Base-by-base conservation (phyloP, 2,888 invertebrate species). In the Griposia aprilina region DNA sequence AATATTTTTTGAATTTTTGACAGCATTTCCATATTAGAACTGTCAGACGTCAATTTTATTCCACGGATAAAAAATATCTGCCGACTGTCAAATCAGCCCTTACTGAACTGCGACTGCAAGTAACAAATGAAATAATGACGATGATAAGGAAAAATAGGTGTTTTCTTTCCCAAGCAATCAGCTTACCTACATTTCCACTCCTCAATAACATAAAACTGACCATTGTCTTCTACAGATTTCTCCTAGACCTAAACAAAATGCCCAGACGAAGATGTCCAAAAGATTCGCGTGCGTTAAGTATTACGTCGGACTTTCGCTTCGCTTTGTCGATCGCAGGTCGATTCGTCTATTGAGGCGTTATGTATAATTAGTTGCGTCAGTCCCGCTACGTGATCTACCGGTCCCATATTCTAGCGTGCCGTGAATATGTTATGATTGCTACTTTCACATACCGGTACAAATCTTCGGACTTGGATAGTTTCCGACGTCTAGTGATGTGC, bases 301-400 rank as follows among this genome's bases (percentile, higher is more conserved):
- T 94, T 94, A 94, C 93, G 93, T 93, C 70, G 85, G 89, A 94
- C 95, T 95, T 95, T 95, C 95, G 95, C 94, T 91, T 85, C 85
- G 87, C 87, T 89, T 90, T 89, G 90, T 89, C 86, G 90, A 90
- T 88, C 80, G 82, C 57, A 81, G 87, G 83, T 91, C 90, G 91
- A 92, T 93, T 90, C 87, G 88, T 90, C 93, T 92, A 93, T 93
- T 92, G 93, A 93, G 90, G 91, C 91, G 93, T 94, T 93, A 91
- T 93, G 93, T 93, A 94, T 95, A 95, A 96, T 96, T 94, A 94
- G 94, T 96, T 96, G 94, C 96, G 94, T 96, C 96, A 96, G 86
- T 92, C 92, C 93, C 93, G 94, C 93, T 95, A 94, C 91, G 92
- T 93, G 93, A 92, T 92, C 90, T 94, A 95, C 94, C 93, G 92